Percentiles rank a stretch among this genome's conserved stretches.
Conservation (phyloP, 2,113 vertebrate genomes). For the Antechinus flavipes region DNA sequence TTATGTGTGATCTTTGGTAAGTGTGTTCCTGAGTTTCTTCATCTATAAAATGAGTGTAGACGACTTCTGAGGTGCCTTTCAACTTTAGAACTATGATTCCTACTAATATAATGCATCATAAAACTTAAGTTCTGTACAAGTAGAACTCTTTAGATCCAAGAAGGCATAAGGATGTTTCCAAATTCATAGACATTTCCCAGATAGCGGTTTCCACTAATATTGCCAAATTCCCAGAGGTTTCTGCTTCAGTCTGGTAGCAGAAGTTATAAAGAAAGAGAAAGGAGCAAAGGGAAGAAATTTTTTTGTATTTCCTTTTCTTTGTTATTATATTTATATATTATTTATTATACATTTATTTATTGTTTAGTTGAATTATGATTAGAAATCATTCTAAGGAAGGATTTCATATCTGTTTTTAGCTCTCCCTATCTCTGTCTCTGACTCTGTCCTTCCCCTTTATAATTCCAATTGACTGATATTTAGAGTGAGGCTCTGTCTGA, state of each 20-base stretch:
- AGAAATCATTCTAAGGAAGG: neutral
- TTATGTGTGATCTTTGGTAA: neutral
- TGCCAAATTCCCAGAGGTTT: neutral
- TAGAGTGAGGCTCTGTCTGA: neutral
- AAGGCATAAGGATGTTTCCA: neutral
- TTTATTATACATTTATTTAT: neutral
- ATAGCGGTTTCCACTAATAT: neutral
- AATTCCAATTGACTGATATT: neutral
- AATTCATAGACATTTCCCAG: neutral
- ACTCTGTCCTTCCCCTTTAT: neutral
- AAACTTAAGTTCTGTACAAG: neutral
- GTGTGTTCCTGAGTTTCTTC: conserved; percentile 4
- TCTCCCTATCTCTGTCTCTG: neutral
- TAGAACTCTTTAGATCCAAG: neutral
- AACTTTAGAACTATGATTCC: neutral
- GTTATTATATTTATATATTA: too few species aligned
- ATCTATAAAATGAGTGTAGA: neutral
- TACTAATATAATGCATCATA: neutral
- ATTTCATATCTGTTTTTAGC: neutral
- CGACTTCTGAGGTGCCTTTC: neutral
- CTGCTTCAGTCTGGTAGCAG: neutral
- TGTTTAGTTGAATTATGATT: neutral
- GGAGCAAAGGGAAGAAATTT: neutral
- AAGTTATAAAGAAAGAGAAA: neutral
- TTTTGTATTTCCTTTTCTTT: neutral